Evolutionary conservation across 2,113 vertebrate genomes (phyloP).

Genomic region (Melanostigma gelatinosum): DNA sequence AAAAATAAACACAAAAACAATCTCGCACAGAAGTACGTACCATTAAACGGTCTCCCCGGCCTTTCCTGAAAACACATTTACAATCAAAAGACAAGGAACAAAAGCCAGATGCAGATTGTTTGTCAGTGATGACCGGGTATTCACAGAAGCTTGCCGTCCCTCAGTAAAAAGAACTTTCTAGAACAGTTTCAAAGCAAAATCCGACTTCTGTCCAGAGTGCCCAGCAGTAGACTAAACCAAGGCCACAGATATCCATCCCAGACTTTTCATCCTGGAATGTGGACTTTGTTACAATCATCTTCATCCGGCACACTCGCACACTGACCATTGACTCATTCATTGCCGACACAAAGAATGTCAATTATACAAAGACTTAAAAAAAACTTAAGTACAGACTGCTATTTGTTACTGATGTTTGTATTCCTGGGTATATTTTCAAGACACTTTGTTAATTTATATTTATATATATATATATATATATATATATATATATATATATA

Average conservation of each 20-base stretch:
- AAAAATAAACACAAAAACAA: constrained; percentile 43
- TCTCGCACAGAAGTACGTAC: constrained; percentile 70
- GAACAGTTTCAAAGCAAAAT: constrained; percentile 48
- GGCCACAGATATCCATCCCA: constrained; percentile 79
- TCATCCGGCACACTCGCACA: constrained; percentile 64
- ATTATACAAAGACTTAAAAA: constrained; percentile 67
- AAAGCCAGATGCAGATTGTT: constrained; percentile 51
- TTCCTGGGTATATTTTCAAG: constrained; percentile 84
- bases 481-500: constrained; percentile 77
- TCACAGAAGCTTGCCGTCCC: constrained; percentile 60
- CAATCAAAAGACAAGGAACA: constrained; percentile 70
- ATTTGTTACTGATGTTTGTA: constrained; percentile 81
- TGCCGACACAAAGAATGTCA: constrained; percentile 50
- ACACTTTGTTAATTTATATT: constrained; percentile 85
- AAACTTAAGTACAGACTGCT: constrained; percentile 75
- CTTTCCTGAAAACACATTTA: constrained; percentile 73
- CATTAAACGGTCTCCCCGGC: constrained; percentile 64
- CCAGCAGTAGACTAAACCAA: constrained; percentile 69
- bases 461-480: constrained; percentile 79
- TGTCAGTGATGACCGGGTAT: constrained; percentile 60
- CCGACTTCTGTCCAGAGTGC: constrained; percentile 58
- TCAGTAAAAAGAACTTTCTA: constrained; percentile 33
- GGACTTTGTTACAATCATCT: constrained; percentile 76
- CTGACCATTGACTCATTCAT: constrained; percentile 57
- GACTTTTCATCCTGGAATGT: constrained; percentile 77